Base-by-base conservation (phyloP, 2,113 vertebrate species). In the Cyanoderma ruficeps region DNA sequence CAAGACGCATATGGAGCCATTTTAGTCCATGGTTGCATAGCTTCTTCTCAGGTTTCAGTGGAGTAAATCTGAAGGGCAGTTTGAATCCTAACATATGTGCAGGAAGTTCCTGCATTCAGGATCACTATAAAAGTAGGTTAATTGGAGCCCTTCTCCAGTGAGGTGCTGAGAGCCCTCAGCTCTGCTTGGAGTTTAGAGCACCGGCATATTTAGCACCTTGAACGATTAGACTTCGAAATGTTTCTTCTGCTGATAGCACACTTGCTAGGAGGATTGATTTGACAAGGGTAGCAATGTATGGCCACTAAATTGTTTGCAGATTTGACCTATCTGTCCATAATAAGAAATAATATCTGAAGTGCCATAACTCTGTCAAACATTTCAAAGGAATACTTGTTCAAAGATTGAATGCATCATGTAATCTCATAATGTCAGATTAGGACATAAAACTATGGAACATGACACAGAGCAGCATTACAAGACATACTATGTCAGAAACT, bases 251-350 rank as follows among this genome's bases (percentile, higher is more conserved):
- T 61, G 72, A 85, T 93, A 94, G 85, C 80, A 83, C 93, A 78
- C 76, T 93, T 91, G 42, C 72, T 75, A 68, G 80, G 82, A 89
- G 95, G 90, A 88, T 89, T 95, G 83, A 85, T 81, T 95, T 97
- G 94, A 96, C 86, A 95, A 92, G 87, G 80, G 86, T 94, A 93
- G 95, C 88, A 72, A 95, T 77, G 83, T 95, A 92, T 91, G 74
- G 89, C 89, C 93, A 94, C 92, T 96, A 96, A 97, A 97, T 96
- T 96, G 92, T 96, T 97, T 96, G 93, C 97, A 97, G 96, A 97
- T 96, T 97, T 97, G 96, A 97, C 93, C 94, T 97, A 91, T 91
- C 96, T 97, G 87, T 89, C 95, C 93, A 76, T 75, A 96, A 89
- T 70, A 94, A 93, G 83, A 96, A 97, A 94, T 88, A 96, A 95